Conservation (phyloP, 2,888 invertebrate species). For the Mactromeris polynyma region DNA sequence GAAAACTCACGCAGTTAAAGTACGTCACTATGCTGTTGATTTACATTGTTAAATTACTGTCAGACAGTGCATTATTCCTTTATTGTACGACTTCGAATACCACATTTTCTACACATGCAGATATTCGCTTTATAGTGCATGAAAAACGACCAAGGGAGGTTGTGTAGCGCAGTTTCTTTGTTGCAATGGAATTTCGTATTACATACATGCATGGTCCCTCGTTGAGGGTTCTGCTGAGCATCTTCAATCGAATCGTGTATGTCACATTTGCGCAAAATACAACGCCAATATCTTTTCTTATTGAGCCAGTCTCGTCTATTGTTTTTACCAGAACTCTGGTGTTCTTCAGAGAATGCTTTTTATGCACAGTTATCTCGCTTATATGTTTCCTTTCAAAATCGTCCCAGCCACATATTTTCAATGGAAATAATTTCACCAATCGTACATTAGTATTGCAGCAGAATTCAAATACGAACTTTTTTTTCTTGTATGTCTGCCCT, state of each 20-base stretch:
- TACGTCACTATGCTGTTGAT: too few species aligned
- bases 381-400: not conserved
- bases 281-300: not conserved
- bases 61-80: too few species aligned
- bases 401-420: not conserved
- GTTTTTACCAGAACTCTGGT: not conserved
- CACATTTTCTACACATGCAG: not conserved
- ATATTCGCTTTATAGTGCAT: not conserved
- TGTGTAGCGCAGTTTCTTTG: not conserved
- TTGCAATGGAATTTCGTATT: not conserved
- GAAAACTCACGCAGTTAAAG: too few species aligned
- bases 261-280: not conserved
- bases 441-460: not conserved
- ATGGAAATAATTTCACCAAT: not conserved
- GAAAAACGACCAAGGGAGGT: not conserved
- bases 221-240: not conserved
- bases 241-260: not conserved
- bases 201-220: not conserved
- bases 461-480: not conserved
- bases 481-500: not conserved
- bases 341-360: not conserved
- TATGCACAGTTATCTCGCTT: not conserved
- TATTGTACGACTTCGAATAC: too few species aligned
- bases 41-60: too few species aligned
- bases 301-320: not conserved